phyloP scores from a whole-genome alignment of 2,113 vertebrate genomes.

The Alethe diademata region DNA sequence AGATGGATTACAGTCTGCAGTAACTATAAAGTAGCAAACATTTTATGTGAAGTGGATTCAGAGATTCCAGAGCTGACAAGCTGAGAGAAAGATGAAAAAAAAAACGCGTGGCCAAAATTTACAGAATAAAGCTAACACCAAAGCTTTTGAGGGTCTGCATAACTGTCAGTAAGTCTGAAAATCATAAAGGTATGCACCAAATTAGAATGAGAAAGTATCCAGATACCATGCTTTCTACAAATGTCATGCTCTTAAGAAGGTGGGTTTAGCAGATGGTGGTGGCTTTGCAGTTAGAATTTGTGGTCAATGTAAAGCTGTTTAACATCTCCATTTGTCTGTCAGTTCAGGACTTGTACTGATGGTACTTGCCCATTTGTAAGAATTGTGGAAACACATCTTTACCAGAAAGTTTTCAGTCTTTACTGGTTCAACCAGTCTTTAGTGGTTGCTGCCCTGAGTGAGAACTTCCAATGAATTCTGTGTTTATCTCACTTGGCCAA shows the following conservation, averaged over 20 bases:
- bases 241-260: background rate
- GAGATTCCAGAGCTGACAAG: constrained; percentile 7
- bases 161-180: background rate
- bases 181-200: background rate
- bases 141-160: background rate
- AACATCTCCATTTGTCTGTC: background rate
- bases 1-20: background rate
- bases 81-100: constrained; percentile 11
- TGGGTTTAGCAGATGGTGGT: background rate
- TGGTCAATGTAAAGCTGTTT: background rate
- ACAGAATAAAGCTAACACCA: background rate
- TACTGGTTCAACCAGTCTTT: background rate
- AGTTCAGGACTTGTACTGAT: background rate
- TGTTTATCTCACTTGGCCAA: background rate
- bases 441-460: background rate
- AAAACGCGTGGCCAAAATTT: background rate
- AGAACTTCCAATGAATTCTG: background rate
- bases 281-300: background rate
- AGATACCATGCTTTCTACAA: background rate
- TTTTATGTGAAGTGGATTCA: background rate
- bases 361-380: background rate
- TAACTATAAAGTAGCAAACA: background rate
- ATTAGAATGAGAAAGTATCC: background rate
- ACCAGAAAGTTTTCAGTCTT: background rate
- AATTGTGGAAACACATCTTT: background rate